Conservation (phyloP, 2,797 vertebrate genomes). For the Graptemys geographica region DNA sequence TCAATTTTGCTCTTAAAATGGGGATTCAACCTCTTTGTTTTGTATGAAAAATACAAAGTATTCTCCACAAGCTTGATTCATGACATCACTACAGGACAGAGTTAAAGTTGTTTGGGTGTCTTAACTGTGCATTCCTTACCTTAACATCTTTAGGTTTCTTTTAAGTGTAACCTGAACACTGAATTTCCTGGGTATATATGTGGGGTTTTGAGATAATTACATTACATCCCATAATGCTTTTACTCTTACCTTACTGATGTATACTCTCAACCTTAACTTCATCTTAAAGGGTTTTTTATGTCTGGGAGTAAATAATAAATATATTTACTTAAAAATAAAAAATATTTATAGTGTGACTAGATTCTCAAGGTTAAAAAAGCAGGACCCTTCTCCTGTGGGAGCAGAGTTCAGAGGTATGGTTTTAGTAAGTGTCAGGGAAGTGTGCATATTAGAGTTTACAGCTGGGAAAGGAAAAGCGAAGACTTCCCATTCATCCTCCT, state of each 20-base stretch:
- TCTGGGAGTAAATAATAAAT: background rate
- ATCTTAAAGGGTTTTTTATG: background rate
- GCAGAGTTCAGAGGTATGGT: background rate
- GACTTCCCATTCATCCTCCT: background rate
- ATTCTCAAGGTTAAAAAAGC: background rate
- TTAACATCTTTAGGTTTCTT: background rate
- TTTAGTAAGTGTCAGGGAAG: background rate
- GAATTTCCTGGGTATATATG: accelerated
- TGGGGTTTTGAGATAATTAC: background rate
- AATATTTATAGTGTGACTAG: background rate
- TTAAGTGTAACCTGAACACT: accelerated
- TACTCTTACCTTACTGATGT: accelerated
- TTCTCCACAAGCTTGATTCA: background rate
- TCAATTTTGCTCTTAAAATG: background rate
- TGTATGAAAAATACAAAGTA: background rate
- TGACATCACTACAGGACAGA: background rate
- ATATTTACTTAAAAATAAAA: background rate
- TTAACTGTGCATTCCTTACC: background rate
- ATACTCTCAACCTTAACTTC: accelerated
- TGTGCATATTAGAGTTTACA: background rate
- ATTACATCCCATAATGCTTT: background rate
- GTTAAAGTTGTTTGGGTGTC: background rate
- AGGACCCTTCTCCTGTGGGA: background rate
- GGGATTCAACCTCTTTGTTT: background rate
- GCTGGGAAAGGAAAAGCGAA: background rate